Percentiles rank a stretch among this genome's conserved stretches.
phyloP scores from a whole-genome alignment of 2,888 invertebrate species.

The Villa cingulata region DNA sequence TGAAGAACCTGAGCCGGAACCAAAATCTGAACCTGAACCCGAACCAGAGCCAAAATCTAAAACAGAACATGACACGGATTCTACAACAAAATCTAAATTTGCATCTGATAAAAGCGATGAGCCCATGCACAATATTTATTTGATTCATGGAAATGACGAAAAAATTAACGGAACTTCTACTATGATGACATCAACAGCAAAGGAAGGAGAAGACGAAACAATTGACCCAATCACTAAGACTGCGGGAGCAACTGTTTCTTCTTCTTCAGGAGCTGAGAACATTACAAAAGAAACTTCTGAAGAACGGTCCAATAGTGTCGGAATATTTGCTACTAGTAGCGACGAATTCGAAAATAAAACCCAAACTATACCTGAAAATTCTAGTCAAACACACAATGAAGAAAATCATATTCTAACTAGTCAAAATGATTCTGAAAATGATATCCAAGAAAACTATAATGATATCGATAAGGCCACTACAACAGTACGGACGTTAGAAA shows the following conservation, averaged over 20 bases:
- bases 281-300: not conserved
- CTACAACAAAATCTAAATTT: conserved; percentile 7
- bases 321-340: not conserved
- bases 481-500: not conserved
- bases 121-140: not conserved
- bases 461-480: not conserved
- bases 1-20: conserved; percentile 28
- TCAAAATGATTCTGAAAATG: not conserved
- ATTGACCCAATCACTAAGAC: conserved; percentile 9
- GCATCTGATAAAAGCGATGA: not conserved
- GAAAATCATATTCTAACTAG: not conserved
- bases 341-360: not conserved
- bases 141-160: not conserved
- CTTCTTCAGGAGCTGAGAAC: not conserved
- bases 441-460: not conserved
- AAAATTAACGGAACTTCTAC: not conserved
- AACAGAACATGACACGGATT: conserved; percentile 19
- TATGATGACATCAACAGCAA: not conserved
- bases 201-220: too few species aligned
- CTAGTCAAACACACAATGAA: not conserved
- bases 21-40: conserved; percentile 9
- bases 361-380: not conserved
- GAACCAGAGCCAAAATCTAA: conserved; percentile 20
- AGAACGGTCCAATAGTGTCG: not conserved
- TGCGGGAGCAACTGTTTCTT: conserved; percentile 6